phyloP scores from a whole-genome alignment of 2,797 vertebrate species.

The Epinephelus coioides region DNA sequence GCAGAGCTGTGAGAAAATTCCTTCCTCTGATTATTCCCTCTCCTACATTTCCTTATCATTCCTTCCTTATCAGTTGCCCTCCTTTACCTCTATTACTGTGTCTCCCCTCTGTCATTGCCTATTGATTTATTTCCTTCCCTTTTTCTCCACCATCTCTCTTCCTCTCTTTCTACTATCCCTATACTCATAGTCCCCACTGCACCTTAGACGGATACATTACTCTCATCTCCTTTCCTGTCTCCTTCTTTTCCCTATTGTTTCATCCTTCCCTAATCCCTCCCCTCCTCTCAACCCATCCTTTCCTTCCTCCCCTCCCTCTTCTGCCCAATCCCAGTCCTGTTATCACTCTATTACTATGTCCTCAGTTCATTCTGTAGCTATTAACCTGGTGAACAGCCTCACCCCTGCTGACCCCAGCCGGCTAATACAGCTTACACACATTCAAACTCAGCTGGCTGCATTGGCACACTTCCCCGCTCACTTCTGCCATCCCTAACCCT shows the following conservation, averaged over 20 bases:
- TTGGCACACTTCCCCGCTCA: constrained; percentile 39
- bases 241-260: constrained; percentile 33
- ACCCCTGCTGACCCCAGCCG: constrained; percentile 54
- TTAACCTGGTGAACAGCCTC: constrained; percentile 65
- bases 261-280: constrained; percentile 38
- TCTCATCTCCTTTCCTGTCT: constrained; percentile 27
- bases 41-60: background rate
- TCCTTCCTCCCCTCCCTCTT: background rate
- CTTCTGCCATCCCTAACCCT: background rate
- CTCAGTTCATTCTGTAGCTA: constrained; percentile 62
- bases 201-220: constrained; percentile 3
- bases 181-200: constrained; percentile 27
- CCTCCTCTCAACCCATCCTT: constrained; percentile 25
- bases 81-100: constrained; percentile 19
- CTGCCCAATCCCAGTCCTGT: constrained; percentile 18
- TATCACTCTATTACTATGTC: constrained; percentile 68
- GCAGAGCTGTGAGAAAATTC: background rate
- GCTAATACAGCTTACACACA: constrained; percentile 63
- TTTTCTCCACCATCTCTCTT: background rate
- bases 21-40: constrained; percentile 1
- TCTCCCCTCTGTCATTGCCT: constrained; percentile 26
- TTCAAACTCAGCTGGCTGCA: constrained; percentile 43
- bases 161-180: background rate
- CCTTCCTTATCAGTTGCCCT: constrained; percentile 26
- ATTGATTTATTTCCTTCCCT: constrained; percentile 33